These are phyloP conservation scores for Riparia riparia DNA, from an alignment of 2,113 vertebrate genomes.

Conservation along the genomic window DNA sequence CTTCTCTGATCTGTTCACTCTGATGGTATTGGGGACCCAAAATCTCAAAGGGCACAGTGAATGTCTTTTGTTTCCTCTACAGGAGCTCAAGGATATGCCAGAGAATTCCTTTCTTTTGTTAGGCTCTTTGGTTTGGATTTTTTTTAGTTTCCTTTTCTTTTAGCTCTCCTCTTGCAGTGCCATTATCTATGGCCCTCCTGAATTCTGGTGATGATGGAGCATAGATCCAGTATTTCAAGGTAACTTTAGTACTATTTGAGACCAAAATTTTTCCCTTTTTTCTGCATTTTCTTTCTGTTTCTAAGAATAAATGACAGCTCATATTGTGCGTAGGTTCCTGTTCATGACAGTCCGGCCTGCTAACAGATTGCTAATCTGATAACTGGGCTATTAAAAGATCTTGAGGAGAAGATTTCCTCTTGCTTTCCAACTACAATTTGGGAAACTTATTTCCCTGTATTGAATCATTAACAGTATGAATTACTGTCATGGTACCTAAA, in stretches of 20 bases:
- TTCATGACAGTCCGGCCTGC: slow-evolving; percentile 68
- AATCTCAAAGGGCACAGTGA: background rate
- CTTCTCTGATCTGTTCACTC: background rate
- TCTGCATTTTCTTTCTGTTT: slow-evolving; percentile 35
- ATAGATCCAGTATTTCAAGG: background rate
- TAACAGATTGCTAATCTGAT: slow-evolving; percentile 75
- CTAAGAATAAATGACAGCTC: slow-evolving; percentile 73
- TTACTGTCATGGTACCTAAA: background rate
- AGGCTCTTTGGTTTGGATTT: background rate
- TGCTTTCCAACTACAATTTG: background rate
- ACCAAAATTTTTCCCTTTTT: background rate
- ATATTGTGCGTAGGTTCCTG: slow-evolving; percentile 73
- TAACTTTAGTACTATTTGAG: background rate
- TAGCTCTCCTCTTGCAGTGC: background rate
- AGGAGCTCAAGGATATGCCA: background rate
- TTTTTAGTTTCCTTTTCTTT: background rate
- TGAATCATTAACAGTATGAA: slow-evolving; percentile 25
- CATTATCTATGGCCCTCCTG: background rate
- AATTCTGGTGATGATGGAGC: background rate
- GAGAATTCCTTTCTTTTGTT: background rate
- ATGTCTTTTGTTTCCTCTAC: background rate
- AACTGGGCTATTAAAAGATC: slow-evolving; percentile 71
- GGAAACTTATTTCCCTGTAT: slow-evolving; percentile 1
- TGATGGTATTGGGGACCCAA: background rate
- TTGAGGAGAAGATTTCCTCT: slow-evolving; percentile 44